These are phyloP conservation scores for Charadrius vociferus DNA, from an alignment of 2,113 vertebrate species.

Conservation along the genomic window DNA sequence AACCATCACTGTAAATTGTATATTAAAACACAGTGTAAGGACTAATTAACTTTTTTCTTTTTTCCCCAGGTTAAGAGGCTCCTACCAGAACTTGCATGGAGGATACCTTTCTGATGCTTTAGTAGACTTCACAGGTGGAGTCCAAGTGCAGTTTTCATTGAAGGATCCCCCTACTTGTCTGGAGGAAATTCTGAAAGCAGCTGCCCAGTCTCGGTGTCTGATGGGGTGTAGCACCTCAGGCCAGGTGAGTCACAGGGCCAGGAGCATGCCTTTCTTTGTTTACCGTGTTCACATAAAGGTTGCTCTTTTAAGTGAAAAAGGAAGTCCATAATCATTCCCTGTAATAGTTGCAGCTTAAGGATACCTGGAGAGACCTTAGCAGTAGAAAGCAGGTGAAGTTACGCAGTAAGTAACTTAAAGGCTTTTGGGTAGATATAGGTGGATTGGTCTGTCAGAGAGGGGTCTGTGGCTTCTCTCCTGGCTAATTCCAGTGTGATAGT, in stretches of 20 bases:
- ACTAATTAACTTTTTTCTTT: background rate
- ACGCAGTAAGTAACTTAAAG: background rate
- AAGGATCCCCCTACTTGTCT: constrained; percentile 61
- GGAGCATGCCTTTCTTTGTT: background rate
- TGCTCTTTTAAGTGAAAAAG: background rate
- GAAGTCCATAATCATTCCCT: background rate
- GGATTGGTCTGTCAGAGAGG: background rate
- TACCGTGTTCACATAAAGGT: background rate
- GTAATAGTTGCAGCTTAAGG: background rate
- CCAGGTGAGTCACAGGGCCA: constrained; percentile 64
- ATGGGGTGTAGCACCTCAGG: constrained; percentile 81
- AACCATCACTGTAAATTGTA: background rate
- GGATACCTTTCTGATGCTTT: constrained; percentile 85
- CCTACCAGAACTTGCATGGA: constrained; percentile 82
- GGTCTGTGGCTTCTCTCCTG: background rate
- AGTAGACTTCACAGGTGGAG: constrained; percentile 89
- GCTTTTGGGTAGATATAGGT: background rate
- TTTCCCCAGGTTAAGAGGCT: constrained; percentile 81
- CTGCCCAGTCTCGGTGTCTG: constrained; percentile 71
- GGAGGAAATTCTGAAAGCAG: constrained; percentile 76
- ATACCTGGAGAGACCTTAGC: background rate
- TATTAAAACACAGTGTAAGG: background rate
- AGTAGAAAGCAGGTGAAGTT: background rate
- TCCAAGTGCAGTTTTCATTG: constrained; percentile 75
- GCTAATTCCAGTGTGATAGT: background rate